Percentiles rank a stretch among this genome's conserved stretches.
Conservation (phyloP, 2,888 invertebrate genomes). For the Laspeyria flexula region DNA sequence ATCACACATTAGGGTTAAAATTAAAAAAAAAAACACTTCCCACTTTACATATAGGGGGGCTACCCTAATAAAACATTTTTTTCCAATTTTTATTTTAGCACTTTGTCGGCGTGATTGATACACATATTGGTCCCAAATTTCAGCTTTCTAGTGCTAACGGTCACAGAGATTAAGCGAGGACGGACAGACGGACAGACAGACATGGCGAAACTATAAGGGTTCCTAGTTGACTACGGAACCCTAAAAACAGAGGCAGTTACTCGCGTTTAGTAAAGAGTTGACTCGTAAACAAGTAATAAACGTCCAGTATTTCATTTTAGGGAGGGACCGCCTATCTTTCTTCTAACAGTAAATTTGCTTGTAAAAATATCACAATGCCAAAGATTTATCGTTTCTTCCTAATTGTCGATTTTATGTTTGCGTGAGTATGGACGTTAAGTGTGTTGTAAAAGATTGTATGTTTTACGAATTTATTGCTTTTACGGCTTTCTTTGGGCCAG, state of each 20-base stretch:
- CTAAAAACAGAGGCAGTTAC: conserved; percentile 64
- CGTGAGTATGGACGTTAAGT: conserved; percentile 44
- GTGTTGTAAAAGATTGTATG: conserved; percentile 32
- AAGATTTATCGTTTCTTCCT: conserved; percentile 63
- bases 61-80: too few species aligned
- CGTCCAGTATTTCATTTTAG: conserved; percentile 63
- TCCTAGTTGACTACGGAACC: too few species aligned
- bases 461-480: conserved; percentile 6
- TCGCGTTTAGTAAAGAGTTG: conserved; percentile 65
- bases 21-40: too few species aligned
- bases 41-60: too few species aligned
- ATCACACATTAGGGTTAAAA: too few species aligned
- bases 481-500: not conserved
- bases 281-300: conserved; percentile 76
- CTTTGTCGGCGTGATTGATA: too few species aligned
- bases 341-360: conserved; percentile 57
- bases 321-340: conserved; percentile 44
- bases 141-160: too few species aligned
- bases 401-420: conserved; percentile 62
- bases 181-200: too few species aligned
- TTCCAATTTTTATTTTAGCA: too few species aligned
- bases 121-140: too few species aligned
- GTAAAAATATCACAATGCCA: conserved; percentile 60
- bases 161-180: too few species aligned
- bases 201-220: too few species aligned